Conservation (phyloP, 2,797 vertebrate genomes). For the Leucoraja ocellata region DNA sequence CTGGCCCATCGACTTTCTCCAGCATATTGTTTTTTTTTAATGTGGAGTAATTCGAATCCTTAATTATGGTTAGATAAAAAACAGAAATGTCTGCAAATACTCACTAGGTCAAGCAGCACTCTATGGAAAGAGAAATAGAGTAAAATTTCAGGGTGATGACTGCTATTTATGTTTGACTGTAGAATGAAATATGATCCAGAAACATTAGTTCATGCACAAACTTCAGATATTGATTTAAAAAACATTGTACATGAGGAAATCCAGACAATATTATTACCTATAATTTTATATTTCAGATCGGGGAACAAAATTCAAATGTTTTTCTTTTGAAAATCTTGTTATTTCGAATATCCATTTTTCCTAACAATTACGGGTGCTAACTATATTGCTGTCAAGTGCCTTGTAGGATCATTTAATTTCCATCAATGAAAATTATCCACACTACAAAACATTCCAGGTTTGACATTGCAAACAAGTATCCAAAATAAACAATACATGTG, state of each 20-base stretch:
- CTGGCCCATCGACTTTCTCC: no score
- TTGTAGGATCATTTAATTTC: constrained; percentile 47
- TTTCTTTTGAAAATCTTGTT: neutral
- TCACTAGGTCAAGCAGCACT: no score
- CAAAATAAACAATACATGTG: constrained; percentile 44
- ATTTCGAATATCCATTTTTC: neutral
- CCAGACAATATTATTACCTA: neutral
- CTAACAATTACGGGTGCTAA: constrained; percentile 37
- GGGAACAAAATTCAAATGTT: neutral
- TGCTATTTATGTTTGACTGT: neutral
- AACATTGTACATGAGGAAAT: neutral
- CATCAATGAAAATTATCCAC: constrained; percentile 50
- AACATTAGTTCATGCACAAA: neutral
- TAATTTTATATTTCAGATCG: neutral
- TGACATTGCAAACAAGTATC: constrained; percentile 46
- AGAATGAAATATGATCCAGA: neutral
- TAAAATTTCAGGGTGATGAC: no score
- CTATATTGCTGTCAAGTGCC: constrained; percentile 42
- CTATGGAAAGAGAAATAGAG: no score
- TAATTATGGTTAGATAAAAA: neutral
- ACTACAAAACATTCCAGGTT: constrained; percentile 42
- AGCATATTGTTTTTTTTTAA: no score
- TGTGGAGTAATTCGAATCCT: neutral
- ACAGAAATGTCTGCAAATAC: no score
- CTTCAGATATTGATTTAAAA: neutral